Conservation (phyloP, 2,113 vertebrate genomes). For the Gobiocypris rarus region DNA sequence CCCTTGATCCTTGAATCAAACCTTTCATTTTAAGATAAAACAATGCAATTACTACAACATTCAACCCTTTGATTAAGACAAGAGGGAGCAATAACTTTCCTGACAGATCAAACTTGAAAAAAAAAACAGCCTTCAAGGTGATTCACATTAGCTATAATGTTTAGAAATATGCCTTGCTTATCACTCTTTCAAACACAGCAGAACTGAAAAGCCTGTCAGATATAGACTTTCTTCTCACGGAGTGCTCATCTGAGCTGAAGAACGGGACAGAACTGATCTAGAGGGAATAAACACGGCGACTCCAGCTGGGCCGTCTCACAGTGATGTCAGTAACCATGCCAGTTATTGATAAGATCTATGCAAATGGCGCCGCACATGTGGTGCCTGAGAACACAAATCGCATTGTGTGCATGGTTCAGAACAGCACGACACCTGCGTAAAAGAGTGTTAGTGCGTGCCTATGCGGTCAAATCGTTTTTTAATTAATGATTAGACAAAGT, state of each 20-base stretch:
- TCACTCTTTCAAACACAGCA: constrained; percentile 12
- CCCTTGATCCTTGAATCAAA: constrained; percentile 4
- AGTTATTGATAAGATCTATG: constrained; percentile 35
- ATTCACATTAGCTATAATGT: constrained; percentile 1
- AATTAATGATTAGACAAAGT: constrained; percentile 52
- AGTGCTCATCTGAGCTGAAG: neutral
- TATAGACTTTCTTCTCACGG: neutral
- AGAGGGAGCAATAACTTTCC: neutral
- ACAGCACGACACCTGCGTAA: neutral
- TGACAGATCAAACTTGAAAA: neutral
- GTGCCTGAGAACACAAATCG: neutral
- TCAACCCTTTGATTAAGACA: constrained; percentile 42
- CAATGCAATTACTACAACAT: constrained; percentile 48
- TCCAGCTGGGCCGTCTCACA: neutral
- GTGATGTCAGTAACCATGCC: neutral
- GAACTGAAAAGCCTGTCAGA: neutral
- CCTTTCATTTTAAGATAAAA: constrained; percentile 31
- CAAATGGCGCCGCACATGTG: neutral
- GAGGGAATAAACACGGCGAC: neutral
- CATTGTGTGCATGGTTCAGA: neutral
- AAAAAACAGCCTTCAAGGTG: neutral
- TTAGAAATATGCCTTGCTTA: constrained; percentile 6
- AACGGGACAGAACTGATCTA: neutral
- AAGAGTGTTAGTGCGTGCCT: neutral
- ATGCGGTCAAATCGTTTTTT: constrained; percentile 7